Evolutionary conservation across 1,140 invertebrate genomes (phyloP).

Genomic region (Nasonia longicornis): DNA sequence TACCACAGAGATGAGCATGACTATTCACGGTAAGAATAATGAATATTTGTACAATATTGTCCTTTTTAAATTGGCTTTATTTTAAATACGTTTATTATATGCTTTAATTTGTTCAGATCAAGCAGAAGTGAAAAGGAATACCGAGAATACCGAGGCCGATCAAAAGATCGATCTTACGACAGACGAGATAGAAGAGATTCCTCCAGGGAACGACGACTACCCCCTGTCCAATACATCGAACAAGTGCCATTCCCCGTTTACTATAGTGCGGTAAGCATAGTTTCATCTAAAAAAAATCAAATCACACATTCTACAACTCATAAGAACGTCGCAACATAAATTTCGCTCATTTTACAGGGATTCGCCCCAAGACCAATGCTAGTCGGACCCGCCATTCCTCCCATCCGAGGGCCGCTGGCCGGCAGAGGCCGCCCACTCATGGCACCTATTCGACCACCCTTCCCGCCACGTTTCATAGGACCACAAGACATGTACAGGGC

Average conservation of each 20-base stretch:
- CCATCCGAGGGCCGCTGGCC: slow-evolving; percentile 2
- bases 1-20: slow-evolving; percentile 24
- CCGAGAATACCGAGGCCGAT: slow-evolving; percentile 10
- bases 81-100: background rate
- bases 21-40: slow-evolving; percentile 14
- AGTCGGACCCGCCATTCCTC: slow-evolving; percentile 3
- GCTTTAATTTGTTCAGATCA: background rate
- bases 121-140: slow-evolving; percentile 30
- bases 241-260: slow-evolving; percentile 29
- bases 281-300: background rate
- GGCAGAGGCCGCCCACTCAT: background rate
- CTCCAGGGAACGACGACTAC: background rate
- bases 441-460: slow-evolving; percentile 11
- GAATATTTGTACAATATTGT: background rate
- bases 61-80: background rate
- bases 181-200: slow-evolving; percentile 4
- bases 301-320: background rate
- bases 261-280: slow-evolving; percentile 2
- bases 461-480: slow-evolving; percentile 11
- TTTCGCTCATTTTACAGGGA: background rate
- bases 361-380: slow-evolving; percentile 27
- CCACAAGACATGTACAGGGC: slow-evolving; percentile 22
- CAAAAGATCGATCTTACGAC: background rate
- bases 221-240: background rate
- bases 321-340: background rate